Base-by-base conservation (phyloP, 2,888 invertebrate genomes). In the Pristionchus fissidentatus region DNA sequence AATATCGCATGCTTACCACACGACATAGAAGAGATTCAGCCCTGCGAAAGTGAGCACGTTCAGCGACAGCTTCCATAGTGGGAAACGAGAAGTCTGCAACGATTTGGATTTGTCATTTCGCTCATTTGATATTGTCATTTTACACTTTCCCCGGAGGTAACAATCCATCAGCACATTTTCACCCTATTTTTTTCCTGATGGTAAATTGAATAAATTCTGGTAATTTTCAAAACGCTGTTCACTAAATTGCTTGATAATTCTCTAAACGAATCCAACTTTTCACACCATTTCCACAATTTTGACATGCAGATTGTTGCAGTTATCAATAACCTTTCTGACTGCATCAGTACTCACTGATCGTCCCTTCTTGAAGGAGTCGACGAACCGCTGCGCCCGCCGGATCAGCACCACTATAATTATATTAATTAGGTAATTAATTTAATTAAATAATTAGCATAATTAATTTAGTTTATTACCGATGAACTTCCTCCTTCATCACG, bases 21-120 rank as follows among this genome's bases (percentile, higher is more conserved):
- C 86, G 13, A 88, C 90, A 82, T 91, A 91, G 78, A 90, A 89
- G 38, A 88, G 84, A 81, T 91, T 87, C 77, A 91, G 85, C 29
- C 87, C 85, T 8, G 91, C 90, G 84, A 91, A 91, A 19, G 91
- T 91, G 73, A 86, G 87, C 15, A 91, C 90, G 81, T 91, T 90
- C 73, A 91, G 75, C 0, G 89, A 89, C 78, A 91, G 83, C 79
- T 91, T 91, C 91, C 91, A 91, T 22, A 91, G 77, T 0, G 91
- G 91, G 81, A 91, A 91, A 13, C 91, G 85, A 10, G 87, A 80
- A 3, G 80, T 83, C 26, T 85, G 73, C n/a, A 82, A 79, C 13
- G 62, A n/a, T 5, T 7, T 29, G 29, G 62, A 62, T 26, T 62
- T 15, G 35, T 10, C 19, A 19, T 49, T 10, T 15, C 52, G 10